Conservation (phyloP, 2,797 vertebrate genomes). For the Gila robusta region DNA sequence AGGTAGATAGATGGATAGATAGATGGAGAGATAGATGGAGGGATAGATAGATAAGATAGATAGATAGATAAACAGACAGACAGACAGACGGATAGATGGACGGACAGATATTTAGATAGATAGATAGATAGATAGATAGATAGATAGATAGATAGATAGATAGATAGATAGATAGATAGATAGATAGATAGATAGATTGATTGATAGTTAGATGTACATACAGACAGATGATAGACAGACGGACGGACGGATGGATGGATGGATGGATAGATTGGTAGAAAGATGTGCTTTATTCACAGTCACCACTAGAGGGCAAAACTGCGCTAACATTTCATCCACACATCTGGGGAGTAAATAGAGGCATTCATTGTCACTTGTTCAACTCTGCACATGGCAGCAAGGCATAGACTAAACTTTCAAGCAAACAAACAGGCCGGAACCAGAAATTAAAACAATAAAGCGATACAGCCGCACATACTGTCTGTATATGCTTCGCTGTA, state of each 20-base stretch:
- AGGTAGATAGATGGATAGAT: no score
- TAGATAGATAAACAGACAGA: no score
- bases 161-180: no score
- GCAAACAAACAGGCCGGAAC: conserved; percentile 17
- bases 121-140: accelerated
- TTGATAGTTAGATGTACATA: no score
- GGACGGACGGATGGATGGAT: background rate
- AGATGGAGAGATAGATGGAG: accelerated
- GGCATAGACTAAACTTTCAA: conserved; percentile 6
- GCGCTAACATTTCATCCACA: background rate
- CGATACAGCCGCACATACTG: background rate
- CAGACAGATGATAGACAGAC: background rate
- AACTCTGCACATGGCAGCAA: conserved; percentile 8
- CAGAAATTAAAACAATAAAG: conserved; percentile 6
- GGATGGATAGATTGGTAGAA: background rate
- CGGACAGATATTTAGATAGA: no score
- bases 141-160: no score
- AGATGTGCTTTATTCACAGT: background rate
- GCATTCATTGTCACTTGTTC: background rate
- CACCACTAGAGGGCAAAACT: conserved; percentile 25
- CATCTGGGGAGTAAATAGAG: background rate
- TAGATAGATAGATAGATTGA: no score
- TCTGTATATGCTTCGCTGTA: conserved; percentile 10
- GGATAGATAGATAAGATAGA: no score
- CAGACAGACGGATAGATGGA: accelerated